Conservation (phyloP, 2,113 vertebrate species). For the Pagrus major region DNA sequence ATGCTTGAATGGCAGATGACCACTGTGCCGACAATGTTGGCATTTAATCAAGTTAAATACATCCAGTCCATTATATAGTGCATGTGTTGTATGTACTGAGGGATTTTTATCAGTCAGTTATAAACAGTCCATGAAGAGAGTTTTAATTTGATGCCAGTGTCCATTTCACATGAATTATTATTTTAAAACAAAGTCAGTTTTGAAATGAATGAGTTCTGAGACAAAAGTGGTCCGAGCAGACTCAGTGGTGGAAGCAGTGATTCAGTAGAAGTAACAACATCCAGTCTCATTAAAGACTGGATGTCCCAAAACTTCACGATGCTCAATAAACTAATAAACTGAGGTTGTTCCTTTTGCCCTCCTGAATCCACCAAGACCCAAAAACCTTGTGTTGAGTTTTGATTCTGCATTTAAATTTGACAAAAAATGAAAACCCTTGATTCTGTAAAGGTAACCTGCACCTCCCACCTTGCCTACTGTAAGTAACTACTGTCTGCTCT, state of each 20-base stretch:
- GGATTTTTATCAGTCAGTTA: no score
- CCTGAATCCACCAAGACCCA: no score
- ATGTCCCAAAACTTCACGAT: no score
- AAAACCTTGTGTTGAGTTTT: no score
- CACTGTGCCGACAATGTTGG: neutral
- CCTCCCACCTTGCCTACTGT: no score
- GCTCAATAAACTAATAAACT: no score
- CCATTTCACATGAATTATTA: neutral
- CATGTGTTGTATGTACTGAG: neutral
- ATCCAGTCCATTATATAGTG: neutral
- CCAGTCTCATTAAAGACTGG: no score
- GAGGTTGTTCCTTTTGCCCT: no score
- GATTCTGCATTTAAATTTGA: no score
- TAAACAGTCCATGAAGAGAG: neutral
- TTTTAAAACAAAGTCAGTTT: neutral
- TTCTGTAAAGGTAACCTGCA: no score
- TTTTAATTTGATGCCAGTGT: neutral
- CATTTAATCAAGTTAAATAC: neutral
- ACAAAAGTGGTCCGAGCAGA: neutral
- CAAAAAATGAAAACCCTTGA: no score
- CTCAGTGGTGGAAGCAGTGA: neutral
- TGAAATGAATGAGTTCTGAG: neutral
- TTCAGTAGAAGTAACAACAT: neutral
- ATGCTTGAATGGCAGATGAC: neutral
- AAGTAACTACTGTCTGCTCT: no score